Conservation (phyloP, 2,113 vertebrate species). For the Anarhynchus alexandrinus region DNA sequence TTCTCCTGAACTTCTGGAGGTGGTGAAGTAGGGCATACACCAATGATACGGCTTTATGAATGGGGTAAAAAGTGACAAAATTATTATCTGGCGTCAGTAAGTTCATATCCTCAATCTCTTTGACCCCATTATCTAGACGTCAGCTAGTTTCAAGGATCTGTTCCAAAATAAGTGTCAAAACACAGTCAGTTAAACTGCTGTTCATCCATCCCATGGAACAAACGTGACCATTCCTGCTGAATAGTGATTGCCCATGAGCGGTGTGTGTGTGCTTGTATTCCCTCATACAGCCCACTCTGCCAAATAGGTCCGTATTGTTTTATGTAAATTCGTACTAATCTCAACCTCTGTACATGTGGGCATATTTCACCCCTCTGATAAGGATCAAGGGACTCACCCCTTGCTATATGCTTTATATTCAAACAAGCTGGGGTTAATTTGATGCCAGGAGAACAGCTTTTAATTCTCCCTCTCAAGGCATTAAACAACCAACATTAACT, state of each 20-base stretch:
- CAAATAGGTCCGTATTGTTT: not conserved
- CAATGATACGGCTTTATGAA: not conserved
- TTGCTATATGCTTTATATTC: conserved; percentile 22
- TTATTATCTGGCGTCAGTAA: not conserved
- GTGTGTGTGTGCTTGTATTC: not conserved
- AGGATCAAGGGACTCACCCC: not conserved
- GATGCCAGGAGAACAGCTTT: conserved; percentile 30
- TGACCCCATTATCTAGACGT: not conserved
- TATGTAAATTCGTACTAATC: conserved; percentile 22
- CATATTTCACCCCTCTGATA: not conserved
- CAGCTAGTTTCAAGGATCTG: not conserved
- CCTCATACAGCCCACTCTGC: not conserved
- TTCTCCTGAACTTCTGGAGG: not conserved
- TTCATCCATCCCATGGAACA: not conserved
- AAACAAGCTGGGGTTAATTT: conserved; percentile 41
- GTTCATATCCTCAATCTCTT: not conserved
- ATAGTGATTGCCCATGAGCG: not conserved
- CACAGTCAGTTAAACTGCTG: not conserved
- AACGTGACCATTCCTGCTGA: not conserved
- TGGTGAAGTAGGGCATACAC: not conserved
- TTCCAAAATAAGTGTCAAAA: not conserved
- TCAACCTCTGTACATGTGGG: not conserved
- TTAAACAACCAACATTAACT: conserved; percentile 42
- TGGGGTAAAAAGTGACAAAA: not conserved
- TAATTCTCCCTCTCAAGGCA: conserved; percentile 12